Percentiles rank a stretch among this genome's conserved stretches.
These are phyloP conservation scores for Probosciger aterrimus DNA, from an alignment of 2,113 vertebrate genomes.

Conservation along the genomic window DNA sequence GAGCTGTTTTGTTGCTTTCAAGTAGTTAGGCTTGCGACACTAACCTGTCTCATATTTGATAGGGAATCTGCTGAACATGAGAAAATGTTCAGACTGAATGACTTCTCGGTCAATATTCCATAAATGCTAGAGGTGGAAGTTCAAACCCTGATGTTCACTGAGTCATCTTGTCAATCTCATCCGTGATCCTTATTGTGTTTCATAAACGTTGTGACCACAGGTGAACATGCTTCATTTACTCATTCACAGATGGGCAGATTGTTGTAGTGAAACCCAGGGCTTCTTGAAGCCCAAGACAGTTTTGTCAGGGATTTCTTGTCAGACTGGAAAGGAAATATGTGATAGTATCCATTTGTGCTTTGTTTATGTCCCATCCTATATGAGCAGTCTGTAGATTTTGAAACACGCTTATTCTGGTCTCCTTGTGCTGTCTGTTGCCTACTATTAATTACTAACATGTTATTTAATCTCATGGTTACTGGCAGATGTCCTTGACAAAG, in stretches of 20 bases:
- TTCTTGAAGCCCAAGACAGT: background rate
- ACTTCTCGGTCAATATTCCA: background rate
- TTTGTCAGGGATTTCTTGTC: conserved; percentile 37
- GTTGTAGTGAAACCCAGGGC: background rate
- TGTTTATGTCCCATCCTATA: background rate
- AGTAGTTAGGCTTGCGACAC: background rate
- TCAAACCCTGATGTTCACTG: background rate
- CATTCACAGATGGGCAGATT: background rate
- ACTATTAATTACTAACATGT: background rate
- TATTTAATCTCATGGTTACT: background rate
- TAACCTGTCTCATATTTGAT: background rate
- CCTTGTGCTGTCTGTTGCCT: background rate
- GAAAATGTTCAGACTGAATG: background rate
- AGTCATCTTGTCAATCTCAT: background rate
- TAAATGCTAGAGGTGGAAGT: background rate
- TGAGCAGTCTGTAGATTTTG: background rate
- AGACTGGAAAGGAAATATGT: background rate
- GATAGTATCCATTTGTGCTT: conserved; percentile 7
- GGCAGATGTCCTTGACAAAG: background rate
- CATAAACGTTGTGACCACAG: background rate
- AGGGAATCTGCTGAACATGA: conserved; percentile 8
- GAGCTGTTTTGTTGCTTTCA: background rate
- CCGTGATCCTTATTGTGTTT: background rate
- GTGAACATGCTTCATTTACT: background rate
- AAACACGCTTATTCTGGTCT: background rate